Percentiles rank a stretch among this genome's conserved stretches.
Evolutionary conservation across 2,888 invertebrate genomes (phyloP).

Genomic region (Hypena proboscidalis): DNA sequence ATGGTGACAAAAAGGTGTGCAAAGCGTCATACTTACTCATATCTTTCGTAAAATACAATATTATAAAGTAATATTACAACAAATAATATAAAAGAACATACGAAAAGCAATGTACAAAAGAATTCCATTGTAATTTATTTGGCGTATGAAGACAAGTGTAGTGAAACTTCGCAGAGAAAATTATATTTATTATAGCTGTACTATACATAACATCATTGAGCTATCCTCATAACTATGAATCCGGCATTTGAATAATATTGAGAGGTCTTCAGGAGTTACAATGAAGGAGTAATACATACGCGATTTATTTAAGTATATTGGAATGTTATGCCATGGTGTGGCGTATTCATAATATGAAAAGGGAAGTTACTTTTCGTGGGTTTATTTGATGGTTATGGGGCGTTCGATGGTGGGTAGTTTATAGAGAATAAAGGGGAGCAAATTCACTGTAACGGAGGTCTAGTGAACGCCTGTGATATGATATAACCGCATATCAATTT

Average conservation of each 20-base stretch:
- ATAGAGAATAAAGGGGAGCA: slow-evolving; percentile 3
- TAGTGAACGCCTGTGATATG: too few species aligned
- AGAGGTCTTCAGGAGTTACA: slow-evolving; percentile 8
- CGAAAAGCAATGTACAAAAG: slow-evolving; percentile 10
- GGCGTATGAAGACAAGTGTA: slow-evolving; percentile 10
- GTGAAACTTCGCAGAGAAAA: slow-evolving; percentile 24
- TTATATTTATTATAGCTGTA: slow-evolving; percentile 26
- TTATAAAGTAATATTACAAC: too few species aligned
- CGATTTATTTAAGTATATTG: slow-evolving; percentile 29
- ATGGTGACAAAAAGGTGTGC: too few species aligned
- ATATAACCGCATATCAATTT: too few species aligned
- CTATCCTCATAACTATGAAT: slow-evolving; percentile 38
- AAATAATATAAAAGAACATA: too few species aligned
- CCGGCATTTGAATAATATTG: slow-evolving; percentile 30
- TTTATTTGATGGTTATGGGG: slow-evolving; percentile 3
- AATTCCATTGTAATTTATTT: slow-evolving; percentile 15
- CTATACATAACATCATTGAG: slow-evolving; percentile 10
- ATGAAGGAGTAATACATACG: slow-evolving; percentile 27
- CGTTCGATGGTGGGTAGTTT: slow-evolving; percentile 5
- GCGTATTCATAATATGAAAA: slow-evolving; percentile 16
- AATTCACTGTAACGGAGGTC: slow-evolving; percentile 1
- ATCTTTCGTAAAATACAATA: too few species aligned
- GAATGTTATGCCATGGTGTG: slow-evolving; percentile 23
- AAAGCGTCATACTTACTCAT: too few species aligned
- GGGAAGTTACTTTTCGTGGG: slow-evolving; percentile 8